Conservation (phyloP, 1,140 invertebrate genomes). For the Heliconius eleuchia region DNA sequence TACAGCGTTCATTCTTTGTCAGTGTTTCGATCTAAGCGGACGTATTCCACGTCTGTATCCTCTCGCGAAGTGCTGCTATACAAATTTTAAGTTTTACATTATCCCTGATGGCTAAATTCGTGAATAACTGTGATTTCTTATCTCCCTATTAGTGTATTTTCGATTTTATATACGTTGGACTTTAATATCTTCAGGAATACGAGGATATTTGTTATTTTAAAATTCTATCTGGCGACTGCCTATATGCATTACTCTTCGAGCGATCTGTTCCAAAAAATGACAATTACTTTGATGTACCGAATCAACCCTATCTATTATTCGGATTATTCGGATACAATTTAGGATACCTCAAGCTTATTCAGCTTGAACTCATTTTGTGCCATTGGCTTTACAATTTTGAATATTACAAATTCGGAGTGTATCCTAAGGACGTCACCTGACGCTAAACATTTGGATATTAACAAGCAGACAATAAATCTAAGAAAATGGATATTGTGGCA, state of each 20-base stretch:
- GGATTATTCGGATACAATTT: conserved; percentile 84
- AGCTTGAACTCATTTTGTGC: conserved; percentile 54
- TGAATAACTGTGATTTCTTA: conserved; percentile 68
- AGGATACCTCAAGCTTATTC: conserved; percentile 56
- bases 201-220: conserved; percentile 48
- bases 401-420: conserved; percentile 75
- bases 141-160: conserved; percentile 63
- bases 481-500: conserved; percentile 80
- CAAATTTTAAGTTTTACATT: conserved; percentile 29
- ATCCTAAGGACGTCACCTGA: conserved; percentile 75
- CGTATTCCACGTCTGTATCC: conserved; percentile 29
- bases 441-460: conserved; percentile 24
- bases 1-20: conserved; percentile 41
- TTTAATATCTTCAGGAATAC: conserved; percentile 22
- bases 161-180: conserved; percentile 41
- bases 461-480: conserved; percentile 24
- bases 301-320: conserved; percentile 85
- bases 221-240: conserved; percentile 63
- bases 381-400: conserved; percentile 77
- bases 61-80: conserved; percentile 27
- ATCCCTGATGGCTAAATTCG: conserved; percentile 73
- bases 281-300: conserved; percentile 80
- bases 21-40: conserved; percentile 41
- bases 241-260: conserved; percentile 73
- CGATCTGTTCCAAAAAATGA: conserved; percentile 80